Base-by-base conservation (phyloP, 2,888 invertebrate species). In the Schrankia costaestrigalis region DNA sequence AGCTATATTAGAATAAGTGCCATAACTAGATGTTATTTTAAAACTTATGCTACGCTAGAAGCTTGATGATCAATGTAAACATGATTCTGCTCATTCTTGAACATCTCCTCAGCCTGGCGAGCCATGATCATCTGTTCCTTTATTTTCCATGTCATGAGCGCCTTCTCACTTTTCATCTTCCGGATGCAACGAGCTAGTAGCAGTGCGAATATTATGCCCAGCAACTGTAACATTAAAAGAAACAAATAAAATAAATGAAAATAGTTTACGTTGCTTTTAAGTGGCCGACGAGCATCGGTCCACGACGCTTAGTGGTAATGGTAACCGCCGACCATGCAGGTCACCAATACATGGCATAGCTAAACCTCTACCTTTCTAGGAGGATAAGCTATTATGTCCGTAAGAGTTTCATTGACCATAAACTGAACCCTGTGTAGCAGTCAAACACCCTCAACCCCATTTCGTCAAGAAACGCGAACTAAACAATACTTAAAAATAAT, bases 181-280 rank as follows among this genome's bases (percentile, higher is more conserved):
- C 94, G 92, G 55, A 98, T 94, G 32, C 95, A 93, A 58, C 94
- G 92, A 8, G 96, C 97, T 67, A 98, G 78, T 76, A 95, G 93
- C 55, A 95, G 92, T 1, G 97, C 95, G 66, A 97, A 96, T 57
- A 95, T 89, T 24, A 97, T 93, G 31, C 97, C 97, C 49, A 97
- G 83, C 26, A 97, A 77, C 95, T 95, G 79, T 29, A 86, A 72
- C 4, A 3, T n/a, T n/a, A n/a, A n/a, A n/a, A n/a, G n/a, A n/a
- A n/a, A n/a, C n/a, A n/a, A n/a, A n/a, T n/a, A n/a, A n/a, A n/a
- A n/a, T n/a, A n/a, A 34, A 2, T 3, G 1, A 27, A 8, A 17
- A 7, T 11, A 6, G 11, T 10, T 10, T 15, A 15, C n/a, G 17
- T 15, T 15, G 17, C 6, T 4, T 4, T 15, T 15, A 6, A 15